Conservation (phyloP, 2,113 vertebrate genomes). For the Bubo bubo region DNA sequence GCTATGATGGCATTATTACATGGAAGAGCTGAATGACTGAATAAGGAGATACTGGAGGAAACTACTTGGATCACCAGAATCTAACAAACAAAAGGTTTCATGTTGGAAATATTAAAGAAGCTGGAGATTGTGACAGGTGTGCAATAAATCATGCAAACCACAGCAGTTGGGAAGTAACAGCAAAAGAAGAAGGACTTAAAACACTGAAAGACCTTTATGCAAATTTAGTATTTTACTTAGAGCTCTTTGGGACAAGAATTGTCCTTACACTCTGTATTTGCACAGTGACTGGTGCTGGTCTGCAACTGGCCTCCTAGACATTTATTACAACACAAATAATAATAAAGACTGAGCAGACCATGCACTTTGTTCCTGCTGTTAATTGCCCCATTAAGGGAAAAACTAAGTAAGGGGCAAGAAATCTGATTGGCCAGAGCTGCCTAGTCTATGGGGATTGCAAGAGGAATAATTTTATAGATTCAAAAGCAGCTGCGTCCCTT, state of each 20-base stretch:
- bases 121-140: slow-evolving; percentile 37
- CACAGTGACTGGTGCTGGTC: background rate
- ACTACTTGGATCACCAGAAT: background rate
- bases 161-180: slow-evolving; percentile 25
- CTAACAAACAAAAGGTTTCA: slow-evolving; percentile 15
- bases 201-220: background rate
- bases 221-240: background rate
- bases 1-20: background rate
- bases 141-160: slow-evolving; percentile 56
- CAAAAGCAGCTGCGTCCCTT: slow-evolving; percentile 49
- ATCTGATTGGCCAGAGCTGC: slow-evolving; percentile 55
- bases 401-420: slow-evolving; percentile 58
- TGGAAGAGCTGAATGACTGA: background rate
- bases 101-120: slow-evolving; percentile 10
- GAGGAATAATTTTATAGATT: slow-evolving; percentile 52
- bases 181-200: background rate
- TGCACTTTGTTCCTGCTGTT: slow-evolving; percentile 66
- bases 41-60: background rate
- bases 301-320: background rate
- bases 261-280: background rate
- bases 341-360: slow-evolving; percentile 57
- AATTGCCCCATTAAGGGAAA: slow-evolving; percentile 67
- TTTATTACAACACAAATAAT: slow-evolving; percentile 62
- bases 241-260: slow-evolving; percentile 1
- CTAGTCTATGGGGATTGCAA: slow-evolving; percentile 12